Evolutionary conservation across 2,113 vertebrate species (phyloP).

Genomic region (Epinephelus cyanopodus): DNA sequence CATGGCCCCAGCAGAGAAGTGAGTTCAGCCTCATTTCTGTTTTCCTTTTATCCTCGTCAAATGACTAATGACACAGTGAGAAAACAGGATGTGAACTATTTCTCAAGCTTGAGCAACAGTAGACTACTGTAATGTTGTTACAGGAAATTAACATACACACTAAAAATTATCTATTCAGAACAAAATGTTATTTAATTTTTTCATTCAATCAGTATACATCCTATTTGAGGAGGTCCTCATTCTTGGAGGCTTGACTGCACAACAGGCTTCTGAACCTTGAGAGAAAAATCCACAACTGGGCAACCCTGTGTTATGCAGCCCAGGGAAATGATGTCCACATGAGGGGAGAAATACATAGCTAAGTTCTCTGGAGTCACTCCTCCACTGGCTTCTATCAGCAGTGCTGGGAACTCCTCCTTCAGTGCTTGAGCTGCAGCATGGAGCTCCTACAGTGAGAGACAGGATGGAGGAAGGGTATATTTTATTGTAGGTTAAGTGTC

Average conservation of each 20-base stretch:
- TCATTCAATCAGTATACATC: background rate
- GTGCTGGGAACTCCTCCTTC: slow-evolving; percentile 80
- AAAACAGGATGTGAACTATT: slow-evolving; percentile 9
- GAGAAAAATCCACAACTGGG: slow-evolving; percentile 87
- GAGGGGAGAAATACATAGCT: slow-evolving; percentile 80
- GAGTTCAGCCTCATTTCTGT: background rate
- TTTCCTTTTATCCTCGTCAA: background rate
- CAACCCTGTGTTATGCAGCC: slow-evolving; percentile 90
- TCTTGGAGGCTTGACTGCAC: background rate
- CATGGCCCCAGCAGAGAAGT: background rate
- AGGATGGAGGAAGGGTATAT: background rate
- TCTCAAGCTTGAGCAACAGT: background rate
- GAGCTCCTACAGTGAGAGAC: slow-evolving; percentile 78
- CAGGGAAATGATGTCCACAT: slow-evolving; percentile 87
- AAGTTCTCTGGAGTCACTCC: slow-evolving; percentile 83
- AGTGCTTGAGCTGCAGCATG: slow-evolving; percentile 77
- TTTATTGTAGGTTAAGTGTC: background rate
- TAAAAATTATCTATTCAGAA: background rate
- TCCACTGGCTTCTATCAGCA: slow-evolving; percentile 88
- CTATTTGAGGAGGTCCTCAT: background rate
- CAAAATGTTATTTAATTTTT: background rate
- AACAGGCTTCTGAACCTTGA: slow-evolving; percentile 81
- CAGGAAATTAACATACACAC: background rate
- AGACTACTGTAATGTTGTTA: background rate
- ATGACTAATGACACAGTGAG: background rate